These are phyloP conservation scores for Lysiphlebus fabarum DNA, from an alignment of 1,140 invertebrate genomes.

Conservation along the genomic window DNA sequence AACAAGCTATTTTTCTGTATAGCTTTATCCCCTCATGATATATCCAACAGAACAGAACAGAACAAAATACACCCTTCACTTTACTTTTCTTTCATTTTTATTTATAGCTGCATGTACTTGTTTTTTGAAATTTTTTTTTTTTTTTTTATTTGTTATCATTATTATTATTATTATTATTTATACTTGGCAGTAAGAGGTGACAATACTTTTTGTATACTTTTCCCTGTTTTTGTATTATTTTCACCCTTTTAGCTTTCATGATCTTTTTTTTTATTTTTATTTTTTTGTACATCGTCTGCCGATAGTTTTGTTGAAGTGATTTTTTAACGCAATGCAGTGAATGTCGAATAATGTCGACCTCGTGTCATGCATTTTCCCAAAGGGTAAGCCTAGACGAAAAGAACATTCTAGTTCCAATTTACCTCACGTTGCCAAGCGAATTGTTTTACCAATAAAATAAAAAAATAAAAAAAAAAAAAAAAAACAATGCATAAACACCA, in stretches of 20 bases:
- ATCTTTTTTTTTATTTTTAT: no score
- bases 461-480: no score
- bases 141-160: no score
- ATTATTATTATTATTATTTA: no score
- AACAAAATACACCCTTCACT: constrained; percentile 10
- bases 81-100: no score
- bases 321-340: constrained; percentile 4
- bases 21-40: not conserved
- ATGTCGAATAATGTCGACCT: constrained; percentile 5
- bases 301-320: constrained; percentile 10
- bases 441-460: no score
- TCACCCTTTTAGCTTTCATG: not conserved
- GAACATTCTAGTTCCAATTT: constrained; percentile 9
- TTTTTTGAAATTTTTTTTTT: no score
- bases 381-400: constrained; percentile 6
- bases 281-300: not conserved
- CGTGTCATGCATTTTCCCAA: constrained; percentile 13
- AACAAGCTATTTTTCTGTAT: not conserved
- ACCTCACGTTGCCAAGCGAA: not conserved
- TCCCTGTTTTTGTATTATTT: not conserved
- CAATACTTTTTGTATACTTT: not conserved
- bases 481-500: no score
- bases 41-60: not conserved
- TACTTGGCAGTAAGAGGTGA: not conserved
- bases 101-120: no score